These are phyloP conservation scores for Pristionchus arcanus DNA, from an alignment of 2,888 invertebrate species.

Conservation along the genomic window DNA sequence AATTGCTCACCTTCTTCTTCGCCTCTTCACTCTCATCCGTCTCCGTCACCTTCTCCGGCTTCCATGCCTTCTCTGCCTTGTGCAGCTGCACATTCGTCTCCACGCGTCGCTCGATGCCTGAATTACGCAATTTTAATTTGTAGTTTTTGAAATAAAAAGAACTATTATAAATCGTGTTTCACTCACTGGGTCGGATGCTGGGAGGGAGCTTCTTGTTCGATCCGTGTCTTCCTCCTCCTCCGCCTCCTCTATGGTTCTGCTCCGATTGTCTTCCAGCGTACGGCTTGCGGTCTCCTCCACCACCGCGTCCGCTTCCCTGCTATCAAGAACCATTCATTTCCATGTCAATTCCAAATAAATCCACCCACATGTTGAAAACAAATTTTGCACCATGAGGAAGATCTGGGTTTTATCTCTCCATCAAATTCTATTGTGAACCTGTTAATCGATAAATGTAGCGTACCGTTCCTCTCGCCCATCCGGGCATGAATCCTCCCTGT, in stretches of 20 bases:
- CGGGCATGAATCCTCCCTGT: slow-evolving; percentile 52
- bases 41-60: slow-evolving; percentile 63
- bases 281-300: background rate
- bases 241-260: slow-evolving; percentile 5
- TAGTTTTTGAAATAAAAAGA: background rate
- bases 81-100: slow-evolving; percentile 57
- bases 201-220: slow-evolving; percentile 35
- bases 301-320: background rate
- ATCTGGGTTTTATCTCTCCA: too few relatives aligned
- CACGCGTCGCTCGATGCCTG: slow-evolving; percentile 54
- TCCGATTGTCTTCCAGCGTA: slow-evolving; percentile 52
- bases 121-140: background rate
- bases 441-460: background rate
- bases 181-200: slow-evolving; percentile 54
- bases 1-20: slow-evolving; percentile 44
- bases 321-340: background rate
- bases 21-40: slow-evolving; percentile 42
- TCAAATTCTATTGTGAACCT: too few relatives aligned
- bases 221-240: slow-evolving; percentile 28
- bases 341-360: background rate
- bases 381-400: too few relatives aligned
- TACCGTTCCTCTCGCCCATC: slow-evolving; percentile 6
- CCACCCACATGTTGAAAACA: too few relatives aligned
- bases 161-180: background rate
- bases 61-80: slow-evolving; percentile 71